Conservation (phyloP, 2,888 invertebrate genomes). For the Mythimna ferrago region DNA sequence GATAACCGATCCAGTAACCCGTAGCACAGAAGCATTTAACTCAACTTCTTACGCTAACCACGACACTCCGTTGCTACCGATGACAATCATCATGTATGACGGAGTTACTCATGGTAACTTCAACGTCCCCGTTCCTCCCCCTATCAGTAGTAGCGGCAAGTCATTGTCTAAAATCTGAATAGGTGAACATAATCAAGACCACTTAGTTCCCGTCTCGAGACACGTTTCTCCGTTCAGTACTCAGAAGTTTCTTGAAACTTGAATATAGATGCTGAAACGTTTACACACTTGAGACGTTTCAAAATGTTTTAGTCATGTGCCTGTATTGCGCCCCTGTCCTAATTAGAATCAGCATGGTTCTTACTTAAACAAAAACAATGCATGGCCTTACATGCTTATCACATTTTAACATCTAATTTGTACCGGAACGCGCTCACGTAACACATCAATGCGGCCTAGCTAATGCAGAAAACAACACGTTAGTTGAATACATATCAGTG, state of each 20-base stretch:
- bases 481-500: conserved; percentile 10
- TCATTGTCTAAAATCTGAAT: conserved; percentile 37
- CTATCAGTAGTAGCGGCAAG: not conserved
- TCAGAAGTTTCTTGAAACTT: conserved; percentile 49
- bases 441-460: conserved; percentile 24
- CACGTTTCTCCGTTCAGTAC: conserved; percentile 34
- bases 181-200: conserved; percentile 38
- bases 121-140: not conserved
- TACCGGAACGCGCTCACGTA: conserved; percentile 24
- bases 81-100: not conserved
- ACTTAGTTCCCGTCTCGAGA: conserved; percentile 36
- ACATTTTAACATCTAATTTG: conserved; percentile 60
- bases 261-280: conserved; percentile 39
- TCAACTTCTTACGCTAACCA: not conserved
- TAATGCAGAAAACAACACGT: conserved; percentile 31
- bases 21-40: not conserved
- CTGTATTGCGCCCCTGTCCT: conserved; percentile 23
- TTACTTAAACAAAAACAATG: conserved; percentile 47
- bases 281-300: conserved; percentile 35
- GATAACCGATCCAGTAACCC: not conserved
- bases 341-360: conserved; percentile 35
- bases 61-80: not conserved
- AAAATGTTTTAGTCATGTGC: conserved; percentile 33
- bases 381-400: conserved; percentile 41
- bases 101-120: not conserved